Evolutionary conservation across 2,113 vertebrate genomes (phyloP).

Genomic region (Nansenia antarctica): DNA sequence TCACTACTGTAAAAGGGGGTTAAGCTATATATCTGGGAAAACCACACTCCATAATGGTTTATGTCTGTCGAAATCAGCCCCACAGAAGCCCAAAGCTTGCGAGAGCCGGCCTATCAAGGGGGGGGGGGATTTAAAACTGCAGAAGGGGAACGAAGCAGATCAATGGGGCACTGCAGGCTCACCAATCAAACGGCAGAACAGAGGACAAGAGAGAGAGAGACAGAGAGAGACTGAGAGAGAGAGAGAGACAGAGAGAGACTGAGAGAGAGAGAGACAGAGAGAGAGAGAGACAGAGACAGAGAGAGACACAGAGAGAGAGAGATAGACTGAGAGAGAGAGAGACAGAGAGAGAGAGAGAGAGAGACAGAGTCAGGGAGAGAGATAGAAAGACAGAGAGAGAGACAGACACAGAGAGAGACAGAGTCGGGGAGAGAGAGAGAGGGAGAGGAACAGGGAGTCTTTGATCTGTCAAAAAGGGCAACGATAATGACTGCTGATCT

Average conservation of each 20-base stretch:
- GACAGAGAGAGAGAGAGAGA: background rate
- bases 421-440: no score
- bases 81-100: slow-evolving; percentile 5
- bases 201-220: background rate
- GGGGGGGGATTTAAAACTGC: slow-evolving; percentile 51
- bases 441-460: no score
- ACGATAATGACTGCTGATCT: background rate
- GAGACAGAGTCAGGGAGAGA: no score
- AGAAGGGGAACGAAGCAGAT: slow-evolving; percentile 53
- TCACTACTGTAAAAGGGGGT: no score
- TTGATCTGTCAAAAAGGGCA: background rate
- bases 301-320: background rate
- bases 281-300: background rate
- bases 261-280: background rate
- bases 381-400: no score
- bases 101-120: slow-evolving; percentile 39
- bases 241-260: background rate
- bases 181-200: slow-evolving; percentile 21
- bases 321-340: background rate
- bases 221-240: background rate
- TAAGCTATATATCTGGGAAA: no score
- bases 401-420: no score
- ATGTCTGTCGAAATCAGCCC: no score
- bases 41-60: no score
- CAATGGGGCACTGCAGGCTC: slow-evolving; percentile 39